phyloP scores from a whole-genome alignment of 2,888 invertebrate species.

The Lithosia quadra region DNA sequence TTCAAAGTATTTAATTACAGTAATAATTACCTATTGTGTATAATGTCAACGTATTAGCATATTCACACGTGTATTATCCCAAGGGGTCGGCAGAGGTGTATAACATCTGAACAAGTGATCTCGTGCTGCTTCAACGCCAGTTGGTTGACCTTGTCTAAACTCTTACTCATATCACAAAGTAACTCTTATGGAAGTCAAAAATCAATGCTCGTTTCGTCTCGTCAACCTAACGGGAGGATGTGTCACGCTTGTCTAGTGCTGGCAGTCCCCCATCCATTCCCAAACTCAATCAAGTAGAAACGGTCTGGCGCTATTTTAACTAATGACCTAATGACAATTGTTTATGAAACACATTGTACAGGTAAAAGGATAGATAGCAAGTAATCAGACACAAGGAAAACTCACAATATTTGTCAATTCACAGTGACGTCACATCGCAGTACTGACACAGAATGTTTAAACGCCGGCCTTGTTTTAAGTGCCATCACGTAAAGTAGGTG shows the following conservation, averaged over 20 bases:
- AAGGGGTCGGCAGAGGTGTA: not conserved
- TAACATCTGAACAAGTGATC: not conserved
- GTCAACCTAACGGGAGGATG: too few species aligned
- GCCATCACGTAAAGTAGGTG: constrained; percentile 19
- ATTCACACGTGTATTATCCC: not conserved
- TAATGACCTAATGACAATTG: not conserved
- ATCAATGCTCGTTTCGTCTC: too few species aligned
- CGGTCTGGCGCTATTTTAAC: not conserved
- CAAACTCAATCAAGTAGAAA: not conserved
- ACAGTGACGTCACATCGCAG: constrained; percentile 35
- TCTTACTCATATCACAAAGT: too few species aligned
- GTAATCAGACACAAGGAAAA: constrained; percentile 34
- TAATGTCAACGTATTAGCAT: not conserved
- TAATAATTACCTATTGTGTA: constrained; percentile 1
- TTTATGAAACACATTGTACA: not conserved
- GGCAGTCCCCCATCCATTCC: not conserved
- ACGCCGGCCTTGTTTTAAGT: constrained; percentile 31
- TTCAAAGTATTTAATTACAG: too few species aligned
- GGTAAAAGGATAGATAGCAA: not conserved
- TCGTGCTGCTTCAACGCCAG: too few species aligned
- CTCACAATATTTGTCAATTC: constrained; percentile 34
- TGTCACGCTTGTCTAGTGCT: too few species aligned
- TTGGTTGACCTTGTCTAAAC: too few species aligned
- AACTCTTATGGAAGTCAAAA: too few species aligned
- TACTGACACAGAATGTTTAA: constrained; percentile 33